Evolutionary conservation across 2,888 invertebrate species (phyloP).

Genomic region (Helobdella robusta): DNA sequence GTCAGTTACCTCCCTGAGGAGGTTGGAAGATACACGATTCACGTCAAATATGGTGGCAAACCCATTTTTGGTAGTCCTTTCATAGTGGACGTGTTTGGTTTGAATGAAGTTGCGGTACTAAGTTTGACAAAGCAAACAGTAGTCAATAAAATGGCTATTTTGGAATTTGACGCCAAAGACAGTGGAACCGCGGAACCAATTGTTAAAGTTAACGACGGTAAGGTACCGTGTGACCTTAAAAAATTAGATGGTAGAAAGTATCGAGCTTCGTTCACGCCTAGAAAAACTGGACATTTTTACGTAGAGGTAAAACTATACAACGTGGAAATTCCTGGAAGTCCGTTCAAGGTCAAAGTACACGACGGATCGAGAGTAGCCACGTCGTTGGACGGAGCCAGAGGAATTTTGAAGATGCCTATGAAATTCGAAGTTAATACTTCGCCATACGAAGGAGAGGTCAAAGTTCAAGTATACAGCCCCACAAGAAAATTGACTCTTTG

Average conservation of each 20-base stretch:
- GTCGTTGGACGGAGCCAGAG: constrained; percentile 51
- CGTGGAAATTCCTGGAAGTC: constrained; percentile 27
- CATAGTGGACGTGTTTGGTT: constrained; percentile 64
- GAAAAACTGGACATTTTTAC: constrained; percentile 18
- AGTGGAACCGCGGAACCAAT: constrained; percentile 96
- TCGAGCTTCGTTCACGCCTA: constrained; percentile 79
- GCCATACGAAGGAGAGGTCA: constrained; percentile 26
- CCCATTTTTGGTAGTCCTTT: constrained; percentile 49
- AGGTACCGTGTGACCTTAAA: constrained; percentile 62
- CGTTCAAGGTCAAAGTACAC: constrained; percentile 28
- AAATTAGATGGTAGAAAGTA: constrained; percentile 76
- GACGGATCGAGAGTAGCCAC: constrained; percentile 55
- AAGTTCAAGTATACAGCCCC: constrained; percentile 28
- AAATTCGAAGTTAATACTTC: constrained; percentile 24
- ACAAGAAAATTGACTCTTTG: constrained; percentile 28
- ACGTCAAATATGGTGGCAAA: constrained; percentile 51
- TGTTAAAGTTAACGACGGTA: constrained; percentile 92
- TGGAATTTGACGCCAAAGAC: constrained; percentile 94
- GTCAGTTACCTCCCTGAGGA: constrained; percentile 83
- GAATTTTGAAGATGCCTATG: constrained; percentile 14
- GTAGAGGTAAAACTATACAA: constrained; percentile 31
- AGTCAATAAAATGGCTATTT: constrained; percentile 81
- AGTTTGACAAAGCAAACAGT: constrained; percentile 63
- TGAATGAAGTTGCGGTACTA: constrained; percentile 63
- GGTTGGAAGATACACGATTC: constrained; percentile 58